Conservation (phyloP, 1,140 invertebrate genomes). For the Drosophila sp. region DNA sequence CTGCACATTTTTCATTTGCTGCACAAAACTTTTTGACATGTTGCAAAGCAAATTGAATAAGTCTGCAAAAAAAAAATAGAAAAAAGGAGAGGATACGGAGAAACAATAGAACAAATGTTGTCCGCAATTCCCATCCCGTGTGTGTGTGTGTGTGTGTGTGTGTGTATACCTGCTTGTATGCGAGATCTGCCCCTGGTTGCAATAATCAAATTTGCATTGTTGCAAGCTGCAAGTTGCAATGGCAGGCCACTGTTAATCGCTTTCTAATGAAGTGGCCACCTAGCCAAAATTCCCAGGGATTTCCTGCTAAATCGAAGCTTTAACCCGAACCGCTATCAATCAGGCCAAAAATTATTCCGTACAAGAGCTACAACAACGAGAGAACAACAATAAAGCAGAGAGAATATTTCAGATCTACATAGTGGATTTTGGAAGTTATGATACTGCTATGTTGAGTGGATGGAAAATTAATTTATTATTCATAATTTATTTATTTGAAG, state of each 20-base stretch:
- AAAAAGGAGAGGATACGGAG: slow-evolving; percentile 40
- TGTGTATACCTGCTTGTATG: neutral
- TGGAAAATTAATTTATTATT: no score
- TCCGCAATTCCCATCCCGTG: slow-evolving; percentile 22
- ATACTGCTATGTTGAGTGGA: no score
- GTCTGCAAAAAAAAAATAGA: slow-evolving; percentile 63
- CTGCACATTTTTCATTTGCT: slow-evolving; percentile 78
- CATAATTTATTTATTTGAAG: no score
- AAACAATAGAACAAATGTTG: slow-evolving; percentile 67
- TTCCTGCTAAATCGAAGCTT: slow-evolving; percentile 6
- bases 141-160: slow-evolving; percentile 34
- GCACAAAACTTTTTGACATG: slow-evolving; percentile 80
- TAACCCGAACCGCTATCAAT: neutral
- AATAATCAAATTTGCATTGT: slow-evolving; percentile 72
- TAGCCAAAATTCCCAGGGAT: slow-evolving; percentile 32
- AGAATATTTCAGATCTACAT: neutral
- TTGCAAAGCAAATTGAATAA: slow-evolving; percentile 82
- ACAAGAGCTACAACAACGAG: neutral
- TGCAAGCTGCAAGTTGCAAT: neutral
- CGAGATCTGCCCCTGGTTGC: slow-evolving; percentile 27
- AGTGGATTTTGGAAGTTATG: no score
- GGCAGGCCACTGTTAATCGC: slow-evolving; percentile 39
- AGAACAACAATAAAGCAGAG: neutral
- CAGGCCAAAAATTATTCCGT: neutral
- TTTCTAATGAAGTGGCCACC: slow-evolving; percentile 44